Conservation (phyloP, 2,888 invertebrate species). For the Chymomyza fuscimana region DNA sequence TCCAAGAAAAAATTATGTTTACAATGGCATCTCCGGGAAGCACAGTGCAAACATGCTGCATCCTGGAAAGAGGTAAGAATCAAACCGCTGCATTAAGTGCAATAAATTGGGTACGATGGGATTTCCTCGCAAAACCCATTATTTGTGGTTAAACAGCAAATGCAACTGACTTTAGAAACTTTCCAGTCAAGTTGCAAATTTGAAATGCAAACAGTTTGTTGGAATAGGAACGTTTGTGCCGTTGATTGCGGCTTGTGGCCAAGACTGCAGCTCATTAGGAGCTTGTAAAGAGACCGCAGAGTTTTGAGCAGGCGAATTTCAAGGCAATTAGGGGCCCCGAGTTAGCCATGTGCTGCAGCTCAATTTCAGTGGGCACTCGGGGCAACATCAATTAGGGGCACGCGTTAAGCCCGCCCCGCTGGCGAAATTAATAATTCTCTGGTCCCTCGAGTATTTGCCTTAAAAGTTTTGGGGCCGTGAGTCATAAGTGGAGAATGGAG, state of each 20-base stretch:
- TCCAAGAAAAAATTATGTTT: too few species aligned
- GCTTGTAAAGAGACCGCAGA: constrained; percentile 44
- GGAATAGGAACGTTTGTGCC: background rate
- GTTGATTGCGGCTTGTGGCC: background rate
- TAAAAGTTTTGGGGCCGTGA: background rate
- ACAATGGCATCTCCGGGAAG: too few species aligned
- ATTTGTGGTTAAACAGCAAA: background rate
- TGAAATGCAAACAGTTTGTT: background rate
- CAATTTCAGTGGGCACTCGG: background rate
- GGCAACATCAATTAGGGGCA: constrained; percentile 3
- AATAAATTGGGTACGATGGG: background rate
- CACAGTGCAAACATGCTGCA: too few species aligned
- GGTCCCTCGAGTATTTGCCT: background rate
- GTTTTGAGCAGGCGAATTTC: background rate
- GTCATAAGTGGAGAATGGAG: background rate
- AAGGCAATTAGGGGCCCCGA: background rate
- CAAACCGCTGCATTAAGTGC: background rate
- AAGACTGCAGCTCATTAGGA: constrained; percentile 22
- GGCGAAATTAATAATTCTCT: background rate
- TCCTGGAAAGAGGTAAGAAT: background rate
- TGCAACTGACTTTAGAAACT: background rate
- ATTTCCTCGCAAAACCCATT: background rate
- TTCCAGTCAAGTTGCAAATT: background rate
- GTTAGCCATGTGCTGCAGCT: background rate
- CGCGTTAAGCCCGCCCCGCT: background rate